Conservation (phyloP, 37 sponge, comb jelly and placozoan genomes). For the Beroe forskalii region DNA sequence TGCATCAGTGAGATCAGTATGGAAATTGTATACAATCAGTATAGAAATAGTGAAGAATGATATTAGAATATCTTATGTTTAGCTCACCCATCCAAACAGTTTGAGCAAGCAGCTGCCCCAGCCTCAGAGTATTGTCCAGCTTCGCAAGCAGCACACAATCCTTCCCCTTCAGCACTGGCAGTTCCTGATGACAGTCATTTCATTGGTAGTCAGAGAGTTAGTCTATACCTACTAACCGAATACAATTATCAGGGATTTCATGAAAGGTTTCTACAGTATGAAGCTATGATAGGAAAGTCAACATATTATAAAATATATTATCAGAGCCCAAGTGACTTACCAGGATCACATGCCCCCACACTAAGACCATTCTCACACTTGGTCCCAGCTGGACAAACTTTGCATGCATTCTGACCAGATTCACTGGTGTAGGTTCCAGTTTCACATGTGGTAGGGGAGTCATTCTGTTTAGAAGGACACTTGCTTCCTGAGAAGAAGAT, state of each 20-base stretch:
- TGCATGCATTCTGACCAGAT: not conserved
- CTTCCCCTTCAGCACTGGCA: not conserved
- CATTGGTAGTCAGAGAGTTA: too few relatives aligned
- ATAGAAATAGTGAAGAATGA: too few relatives aligned
- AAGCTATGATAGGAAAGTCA: too few relatives aligned
- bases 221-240: too few relatives aligned
- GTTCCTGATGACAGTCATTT: not conserved
- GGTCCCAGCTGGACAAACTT: not conserved
- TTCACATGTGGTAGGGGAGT: not conserved
- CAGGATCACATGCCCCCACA: not conserved
- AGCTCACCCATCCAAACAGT: not conserved
- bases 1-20: too few relatives aligned
- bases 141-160: not conserved
- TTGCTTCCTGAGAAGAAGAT: not conserved
- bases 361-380: not conserved
- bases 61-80: too few relatives aligned
- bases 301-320: too few relatives aligned
- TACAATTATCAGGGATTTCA: too few relatives aligned
- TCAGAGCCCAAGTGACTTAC: not conserved
- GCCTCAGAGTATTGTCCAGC: constrained; percentile 27
- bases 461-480: not conserved
- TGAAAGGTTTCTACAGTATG: too few relatives aligned
- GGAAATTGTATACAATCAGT: too few relatives aligned
- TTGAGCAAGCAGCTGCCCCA: not conserved
- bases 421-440: not conserved